phyloP scores from a whole-genome alignment of 2,888 invertebrate genomes.

The Tipula helvola region DNA sequence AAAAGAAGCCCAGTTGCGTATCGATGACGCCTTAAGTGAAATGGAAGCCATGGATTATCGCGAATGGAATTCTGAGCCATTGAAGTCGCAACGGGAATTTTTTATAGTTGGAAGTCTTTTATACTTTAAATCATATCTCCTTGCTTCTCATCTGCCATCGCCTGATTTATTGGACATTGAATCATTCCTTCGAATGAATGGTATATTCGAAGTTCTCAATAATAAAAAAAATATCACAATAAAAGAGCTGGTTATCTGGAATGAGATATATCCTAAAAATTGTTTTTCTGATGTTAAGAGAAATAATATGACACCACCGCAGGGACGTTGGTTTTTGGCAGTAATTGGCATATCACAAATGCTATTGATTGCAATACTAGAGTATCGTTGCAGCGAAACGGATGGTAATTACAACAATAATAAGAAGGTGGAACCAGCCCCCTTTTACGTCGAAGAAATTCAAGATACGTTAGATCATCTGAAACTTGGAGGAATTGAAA shows the following conservation, averaged over 20 bases:
- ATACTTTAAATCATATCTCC: constrained; percentile 39
- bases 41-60: constrained; percentile 84
- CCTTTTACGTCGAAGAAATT: constrained; percentile 82
- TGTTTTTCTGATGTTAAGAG: constrained; percentile 23
- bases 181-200: constrained; percentile 60
- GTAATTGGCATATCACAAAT: constrained; percentile 60
- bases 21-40: constrained; percentile 79
- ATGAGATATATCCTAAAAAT: constrained; percentile 52
- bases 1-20: constrained; percentile 63
- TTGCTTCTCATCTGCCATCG: constrained; percentile 65
- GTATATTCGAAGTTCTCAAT: constrained; percentile 54
- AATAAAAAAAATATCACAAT: constrained; percentile 42
- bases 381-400: constrained; percentile 19
- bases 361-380: constrained; percentile 54
- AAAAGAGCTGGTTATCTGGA: constrained; percentile 63
- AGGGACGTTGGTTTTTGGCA: constrained; percentile 59
- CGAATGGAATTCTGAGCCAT: constrained; percentile 64
- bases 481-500: constrained; percentile 61
- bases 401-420: constrained; percentile 13
- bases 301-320: constrained; percentile 31
- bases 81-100: constrained; percentile 35
- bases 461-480: constrained; percentile 71
- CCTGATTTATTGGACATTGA: constrained; percentile 64
- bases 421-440: constrained; percentile 51
- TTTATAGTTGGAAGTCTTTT: constrained; percentile 41